Base-by-base conservation (phyloP, 1,140 invertebrate genomes). In the Pseudoatta argentina region DNA sequence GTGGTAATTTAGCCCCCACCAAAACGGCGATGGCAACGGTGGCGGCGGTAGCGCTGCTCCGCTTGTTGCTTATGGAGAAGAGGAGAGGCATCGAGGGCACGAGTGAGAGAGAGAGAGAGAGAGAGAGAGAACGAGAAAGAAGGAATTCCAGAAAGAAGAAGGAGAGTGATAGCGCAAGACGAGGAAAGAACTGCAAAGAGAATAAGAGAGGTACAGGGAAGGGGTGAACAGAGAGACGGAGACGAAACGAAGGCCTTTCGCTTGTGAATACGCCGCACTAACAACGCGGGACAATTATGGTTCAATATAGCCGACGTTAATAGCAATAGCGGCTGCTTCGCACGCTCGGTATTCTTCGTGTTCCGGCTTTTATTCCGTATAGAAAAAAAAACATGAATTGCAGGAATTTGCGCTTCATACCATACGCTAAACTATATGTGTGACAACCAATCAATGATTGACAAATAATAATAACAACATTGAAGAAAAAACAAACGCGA, bases 1-100 rank as follows among this genome's bases (percentile, higher is more conserved):
- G 94, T 94, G 93, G 93, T 93, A 94, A 94, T 94, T 94, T 94
- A 92, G 91, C 85, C 91, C 93, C 93, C 93, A 92, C 92, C 92
- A 87, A 69, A 30, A 30, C 27, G 34, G 77, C 39, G 51, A 69
- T 67, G 73, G 72, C 90, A 85, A 86, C 77, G 79, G 67, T 48
- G 30, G 87, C 76, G 39, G 76, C 66, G 55, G 76, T 67, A 63
- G 85, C 88, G 89, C 83, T 88, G 83, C 91, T 89, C 79, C 89
- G 88, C 78, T 91, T 85, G 83, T n/a, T 89, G 77, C 63, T 72
- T 72, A 88, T 59, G 61, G 8, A 61, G 85, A 73, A 91, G 73
- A 86, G 89, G 89, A 91, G 92, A 91, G 87, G 87, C 85, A 89
- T 76, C 83, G 69, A 89, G 69, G 34, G 67, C 21, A 24, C 51